phyloP scores from a whole-genome alignment of 2,797 vertebrate genomes.

The Microchirus variegatus region DNA sequence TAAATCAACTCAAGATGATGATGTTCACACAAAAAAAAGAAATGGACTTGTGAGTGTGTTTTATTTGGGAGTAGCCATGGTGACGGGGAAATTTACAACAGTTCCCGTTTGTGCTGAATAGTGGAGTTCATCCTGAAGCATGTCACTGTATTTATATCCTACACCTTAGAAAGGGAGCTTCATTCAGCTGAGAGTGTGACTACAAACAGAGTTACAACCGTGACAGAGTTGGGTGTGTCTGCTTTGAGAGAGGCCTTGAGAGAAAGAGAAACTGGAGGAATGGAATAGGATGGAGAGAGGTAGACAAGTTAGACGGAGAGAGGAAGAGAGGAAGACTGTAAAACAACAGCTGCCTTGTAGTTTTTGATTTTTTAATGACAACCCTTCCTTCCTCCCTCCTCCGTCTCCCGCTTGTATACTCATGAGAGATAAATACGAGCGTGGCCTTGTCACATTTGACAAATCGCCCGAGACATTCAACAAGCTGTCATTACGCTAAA shows the following conservation, averaged over 20 bases:
- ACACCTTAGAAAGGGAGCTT: neutral
- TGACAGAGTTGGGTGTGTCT: neutral
- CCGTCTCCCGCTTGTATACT: constrained; percentile 56
- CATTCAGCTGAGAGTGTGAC: neutral
- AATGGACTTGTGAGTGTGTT: neutral
- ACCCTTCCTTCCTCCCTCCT: constrained; percentile 43
- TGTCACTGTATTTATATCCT: neutral
- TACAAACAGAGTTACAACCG: neutral
- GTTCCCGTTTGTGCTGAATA: neutral
- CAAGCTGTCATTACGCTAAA: constrained; percentile 72
- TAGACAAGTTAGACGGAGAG: constrained; percentile 16
- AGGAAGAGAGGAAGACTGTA: constrained; percentile 43
- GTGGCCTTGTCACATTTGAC: constrained; percentile 76
- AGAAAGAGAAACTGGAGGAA: constrained; percentile 3
- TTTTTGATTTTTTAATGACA: constrained; percentile 68
- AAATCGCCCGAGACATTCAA: constrained; percentile 74
- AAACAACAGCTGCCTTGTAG: constrained; percentile 68
- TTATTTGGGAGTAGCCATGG: neutral
- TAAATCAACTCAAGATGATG: neutral
- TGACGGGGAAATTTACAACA: neutral
- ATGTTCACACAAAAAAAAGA: too few species aligned
- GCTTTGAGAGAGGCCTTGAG: neutral
- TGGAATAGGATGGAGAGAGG: constrained; percentile 30
- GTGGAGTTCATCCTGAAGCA: neutral
- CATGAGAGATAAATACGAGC: constrained; percentile 73